Evolutionary conservation across 2,888 invertebrate genomes (phyloP), one percentile per base, ranked within the genome.

Genomic region (Microctonus brassicae): DNA sequence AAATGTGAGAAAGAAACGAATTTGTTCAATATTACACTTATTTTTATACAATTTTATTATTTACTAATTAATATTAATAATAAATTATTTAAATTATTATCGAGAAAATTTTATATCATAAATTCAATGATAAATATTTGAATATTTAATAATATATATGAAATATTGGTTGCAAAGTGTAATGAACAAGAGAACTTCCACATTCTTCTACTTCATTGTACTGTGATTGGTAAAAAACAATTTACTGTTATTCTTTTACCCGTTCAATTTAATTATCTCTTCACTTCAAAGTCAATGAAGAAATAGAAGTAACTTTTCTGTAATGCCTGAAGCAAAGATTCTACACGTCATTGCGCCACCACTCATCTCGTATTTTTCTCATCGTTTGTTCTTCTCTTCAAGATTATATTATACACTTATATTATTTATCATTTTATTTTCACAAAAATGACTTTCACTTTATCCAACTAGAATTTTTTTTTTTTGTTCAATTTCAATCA

Each of bases 211-310:
- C 17, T 20, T 11, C 6, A 33, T 57, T 55, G 17, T 53, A 22
- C 9, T 36, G 9, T 76, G 75, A 78, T 78, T 76, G 76, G 71
- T 70, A 75, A 74, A 77, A 78, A 76, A 78, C 77, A 78, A 80
- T 77, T 77, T 73, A 62, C 75, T 70, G 76, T 75, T 78, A 74
- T 78, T 78, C 75, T 72, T 70, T 72, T 70, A 70, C 73, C 69
- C 76, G 76, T 76, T 75, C 70, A 77, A 78, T 79, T 78, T 75
- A 80, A 80, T 80, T 80, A 80, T 77, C 76, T 69, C 34, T 61
- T 58, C 39, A 55, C 34, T 70, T 58, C 26, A 63, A 20, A 42
- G 11, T 29, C 33, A 63, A 42, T 63, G 52, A 63, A 52, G 26
- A 24, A 63, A n/a, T 24, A 26, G 29, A 52, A 47, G 63, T 34